A percentile compares a stretch with the other conserved stretches of the same genome.
Conservation (phyloP, 2,113 vertebrate genomes). For the Odocoileus virginianus region DNA sequence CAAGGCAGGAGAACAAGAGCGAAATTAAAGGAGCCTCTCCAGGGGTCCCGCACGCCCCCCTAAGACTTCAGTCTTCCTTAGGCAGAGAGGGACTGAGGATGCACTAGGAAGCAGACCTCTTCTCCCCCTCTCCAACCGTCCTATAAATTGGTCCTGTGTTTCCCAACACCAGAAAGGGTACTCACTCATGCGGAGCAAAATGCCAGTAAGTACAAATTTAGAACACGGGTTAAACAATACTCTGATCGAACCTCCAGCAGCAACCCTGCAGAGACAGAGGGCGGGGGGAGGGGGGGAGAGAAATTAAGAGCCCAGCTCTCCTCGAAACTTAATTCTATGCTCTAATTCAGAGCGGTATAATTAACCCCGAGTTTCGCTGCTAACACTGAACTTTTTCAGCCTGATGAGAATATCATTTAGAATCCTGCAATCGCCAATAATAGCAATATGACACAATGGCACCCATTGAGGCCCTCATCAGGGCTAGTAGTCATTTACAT, state of each 20-base stretch:
- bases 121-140: conserved; percentile 16
- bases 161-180: conserved; percentile 30
- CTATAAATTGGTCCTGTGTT: conserved; percentile 63
- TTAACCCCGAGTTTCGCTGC: conserved; percentile 70
- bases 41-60: neutral
- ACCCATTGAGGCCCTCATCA: conserved; percentile 81
- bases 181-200: conserved; percentile 39
- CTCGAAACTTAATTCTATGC: conserved; percentile 73
- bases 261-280: conserved; percentile 57
- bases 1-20: conserved; percentile 58
- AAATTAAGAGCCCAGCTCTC: conserved; percentile 69
- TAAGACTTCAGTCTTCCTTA: conserved; percentile 14
- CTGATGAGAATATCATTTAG: conserved; percentile 81
- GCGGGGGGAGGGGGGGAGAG: neutral
- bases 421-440: conserved; percentile 84
- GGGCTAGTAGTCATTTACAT: conserved; percentile 83
- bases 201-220: conserved; percentile 64
- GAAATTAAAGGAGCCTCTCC: conserved; percentile 45
- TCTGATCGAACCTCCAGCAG: conserved; percentile 34
- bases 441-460: conserved; percentile 83
- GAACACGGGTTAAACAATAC: conserved; percentile 57
- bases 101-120: neutral
- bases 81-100: conserved; percentile 27
- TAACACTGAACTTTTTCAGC: conserved; percentile 83
- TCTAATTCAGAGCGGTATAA: conserved; percentile 79